Percentiles rank a stretch among this genome's conserved stretches.
Evolutionary conservation across 2,797 vertebrate genomes (phyloP).

Genomic region (Sciurus carolinensis): DNA sequence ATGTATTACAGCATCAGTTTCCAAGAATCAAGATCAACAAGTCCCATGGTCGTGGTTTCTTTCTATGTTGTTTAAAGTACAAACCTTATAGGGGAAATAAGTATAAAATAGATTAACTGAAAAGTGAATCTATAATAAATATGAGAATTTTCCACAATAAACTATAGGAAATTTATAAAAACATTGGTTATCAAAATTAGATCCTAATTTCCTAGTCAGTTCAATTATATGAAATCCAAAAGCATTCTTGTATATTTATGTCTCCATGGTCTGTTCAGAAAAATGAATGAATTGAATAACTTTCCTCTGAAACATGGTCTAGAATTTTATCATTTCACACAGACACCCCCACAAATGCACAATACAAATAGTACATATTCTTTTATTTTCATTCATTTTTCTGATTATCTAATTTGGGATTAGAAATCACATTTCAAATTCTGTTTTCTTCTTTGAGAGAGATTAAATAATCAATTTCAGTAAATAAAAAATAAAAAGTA

Average conservation of each 20-base stretch:
- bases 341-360: background rate
- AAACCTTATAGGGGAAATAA: background rate
- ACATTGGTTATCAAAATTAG: conserved; percentile 49
- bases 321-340: background rate
- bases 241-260: background rate
- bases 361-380: background rate
- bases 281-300: background rate
- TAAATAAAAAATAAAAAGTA: background rate
- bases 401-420: background rate
- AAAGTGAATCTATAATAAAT: conserved; percentile 56
- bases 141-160: conserved; percentile 47
- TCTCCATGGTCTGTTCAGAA: background rate
- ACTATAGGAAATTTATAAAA: conserved; percentile 41
- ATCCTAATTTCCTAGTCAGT: background rate
- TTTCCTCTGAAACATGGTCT: background rate
- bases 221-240: conserved; percentile 26
- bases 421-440: conserved; percentile 21
- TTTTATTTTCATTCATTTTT: background rate
- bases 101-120: conserved; percentile 33
- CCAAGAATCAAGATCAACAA: background rate
- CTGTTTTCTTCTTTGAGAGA: conserved; percentile 10
- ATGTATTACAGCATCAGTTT: background rate
- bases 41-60: background rate
- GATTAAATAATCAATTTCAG: conserved; percentile 22
- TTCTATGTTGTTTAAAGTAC: background rate